These are phyloP conservation scores for Lepas anatifera DNA, from an alignment of 2,888 invertebrate genomes.

Conservation along the genomic window DNA sequence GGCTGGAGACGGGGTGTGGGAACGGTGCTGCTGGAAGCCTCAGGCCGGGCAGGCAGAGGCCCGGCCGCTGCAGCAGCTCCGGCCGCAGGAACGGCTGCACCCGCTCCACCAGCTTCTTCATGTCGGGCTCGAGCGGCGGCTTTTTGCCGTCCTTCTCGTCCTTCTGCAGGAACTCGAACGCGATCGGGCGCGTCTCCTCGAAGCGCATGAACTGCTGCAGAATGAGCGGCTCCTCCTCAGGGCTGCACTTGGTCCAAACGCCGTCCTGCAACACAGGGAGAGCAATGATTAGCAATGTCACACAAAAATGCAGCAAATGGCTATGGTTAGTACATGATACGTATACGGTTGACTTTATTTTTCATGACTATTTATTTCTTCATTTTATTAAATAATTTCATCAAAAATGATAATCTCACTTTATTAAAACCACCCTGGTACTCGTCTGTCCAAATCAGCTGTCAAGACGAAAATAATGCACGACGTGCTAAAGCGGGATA, in stretches of 20 bases:
- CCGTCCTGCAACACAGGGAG: slow-evolving; percentile 56
- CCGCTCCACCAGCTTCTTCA: slow-evolving; percentile 44
- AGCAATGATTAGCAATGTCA: too few relatives aligned
- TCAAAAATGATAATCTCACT: too few relatives aligned
- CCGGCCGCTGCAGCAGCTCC: slow-evolving; percentile 26
- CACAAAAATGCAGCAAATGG: too few relatives aligned
- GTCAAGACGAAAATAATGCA: too few relatives aligned
- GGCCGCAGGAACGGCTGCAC: slow-evolving; percentile 25
- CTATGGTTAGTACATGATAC: too few relatives aligned
- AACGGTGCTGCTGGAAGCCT: slow-evolving; percentile 23
- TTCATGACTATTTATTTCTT: too few relatives aligned
- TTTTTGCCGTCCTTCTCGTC: slow-evolving; percentile 25
- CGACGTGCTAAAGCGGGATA: too few relatives aligned
- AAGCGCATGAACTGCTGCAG: slow-evolving; percentile 83
- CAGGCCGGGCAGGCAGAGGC: slow-evolving; percentile 27
- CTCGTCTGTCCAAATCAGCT: too few relatives aligned
- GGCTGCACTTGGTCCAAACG: slow-evolving; percentile 74
- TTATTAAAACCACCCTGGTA: too few relatives aligned
- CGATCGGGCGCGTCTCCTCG: slow-evolving; percentile 73
- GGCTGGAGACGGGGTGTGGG: slow-evolving; percentile 40
- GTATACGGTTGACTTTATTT: too few relatives aligned
- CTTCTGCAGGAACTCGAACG: slow-evolving; percentile 44
- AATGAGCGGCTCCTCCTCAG: slow-evolving; percentile 81
- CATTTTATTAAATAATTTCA: too few relatives aligned
- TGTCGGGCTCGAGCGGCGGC: slow-evolving; percentile 39